Base-by-base conservation (phyloP, 2,113 vertebrate species). In the Sminthopsis crassicaudata region DNA sequence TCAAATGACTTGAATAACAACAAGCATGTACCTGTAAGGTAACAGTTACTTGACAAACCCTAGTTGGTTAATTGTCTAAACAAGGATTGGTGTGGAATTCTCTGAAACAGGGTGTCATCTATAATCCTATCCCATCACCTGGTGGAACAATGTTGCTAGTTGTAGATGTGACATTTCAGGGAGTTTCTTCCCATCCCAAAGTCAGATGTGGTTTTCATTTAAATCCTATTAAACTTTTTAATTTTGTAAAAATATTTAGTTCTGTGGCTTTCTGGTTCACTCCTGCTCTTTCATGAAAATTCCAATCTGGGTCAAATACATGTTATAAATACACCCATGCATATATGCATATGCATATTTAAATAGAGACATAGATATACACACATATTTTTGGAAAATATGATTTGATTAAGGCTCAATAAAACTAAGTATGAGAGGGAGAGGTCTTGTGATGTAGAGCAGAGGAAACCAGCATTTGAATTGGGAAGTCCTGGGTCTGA, bases 211-310 rank as follows among this genome's bases (percentile, higher is more conserved):
- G 0, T 25, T 89, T 27, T 30, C 3, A 46, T 96, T 67, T 92
- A 89, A 91, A 90, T 95, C 23, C 10, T 19, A 92, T 27, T 53
- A 55, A 92, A 91, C 23, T 42, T 42, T 52, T 12, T 53, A 51
- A 30, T 42, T 92, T 95, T 93, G 91, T 88, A 51, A 92, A 84
- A 84, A 84, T 23, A 84, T 42, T 93, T 50, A 67, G 1, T 60
- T n/a, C 2, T 46, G 91, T 50, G 26, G 53, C 36, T 92, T 96
- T 88, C 94, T 89, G 89, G 36, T 48, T 92, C 42, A 23, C 52
- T 94, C n/a, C 96, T 91, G 89, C 54, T 51, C 52, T 93, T 96
- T 93, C 23, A 89, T 91, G 30, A 48, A 46, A 50, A 94, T 91
- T 84, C 55, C 57, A 89, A 91, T 46, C 0, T 11, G 42, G 26